These are phyloP conservation scores for Rafetus swinhoei DNA, from an alignment of 2,113 vertebrate genomes.

Conservation along the genomic window DNA sequence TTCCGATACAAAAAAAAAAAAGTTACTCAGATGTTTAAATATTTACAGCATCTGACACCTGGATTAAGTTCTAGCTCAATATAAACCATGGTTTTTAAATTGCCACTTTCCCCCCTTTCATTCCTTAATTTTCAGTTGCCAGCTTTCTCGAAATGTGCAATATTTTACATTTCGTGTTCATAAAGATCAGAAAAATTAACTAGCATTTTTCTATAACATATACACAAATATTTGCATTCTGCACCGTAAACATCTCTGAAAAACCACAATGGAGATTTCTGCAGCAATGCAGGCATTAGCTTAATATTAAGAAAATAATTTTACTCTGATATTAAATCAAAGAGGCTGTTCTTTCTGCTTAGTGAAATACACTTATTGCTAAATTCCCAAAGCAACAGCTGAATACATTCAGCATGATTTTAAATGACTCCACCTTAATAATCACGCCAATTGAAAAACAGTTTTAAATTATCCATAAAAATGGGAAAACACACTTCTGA, in stretches of 20 bases:
- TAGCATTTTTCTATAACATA: not conserved
- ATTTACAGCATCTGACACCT: not conserved
- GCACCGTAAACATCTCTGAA: not conserved
- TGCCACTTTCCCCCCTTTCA: not conserved
- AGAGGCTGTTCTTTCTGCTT: constrained; percentile 41
- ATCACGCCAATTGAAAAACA: constrained; percentile 54
- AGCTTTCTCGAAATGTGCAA: not conserved
- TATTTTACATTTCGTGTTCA: not conserved
- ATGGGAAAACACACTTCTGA: not conserved
- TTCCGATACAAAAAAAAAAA: too few species aligned
- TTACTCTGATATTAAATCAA: not conserved
- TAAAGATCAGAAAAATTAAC: not conserved
- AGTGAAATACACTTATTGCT: constrained; percentile 19
- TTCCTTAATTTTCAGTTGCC: not conserved
- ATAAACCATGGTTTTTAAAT: constrained; percentile 35
- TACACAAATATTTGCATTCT: not conserved
- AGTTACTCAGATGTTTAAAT: not conserved
- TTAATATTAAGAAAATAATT: not conserved
- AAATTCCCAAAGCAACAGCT: constrained; percentile 43
- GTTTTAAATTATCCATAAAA: constrained; percentile 32
- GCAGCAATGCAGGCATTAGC: not conserved
- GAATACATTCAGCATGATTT: constrained; percentile 24
- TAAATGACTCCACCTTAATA: constrained; percentile 34
- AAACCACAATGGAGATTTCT: not conserved
- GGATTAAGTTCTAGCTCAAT: not conserved